Percentiles rank a stretch among this genome's conserved stretches.
Evolutionary conservation across 2,113 vertebrate genomes (phyloP).

Genomic region (Sciurus niger): DNA sequence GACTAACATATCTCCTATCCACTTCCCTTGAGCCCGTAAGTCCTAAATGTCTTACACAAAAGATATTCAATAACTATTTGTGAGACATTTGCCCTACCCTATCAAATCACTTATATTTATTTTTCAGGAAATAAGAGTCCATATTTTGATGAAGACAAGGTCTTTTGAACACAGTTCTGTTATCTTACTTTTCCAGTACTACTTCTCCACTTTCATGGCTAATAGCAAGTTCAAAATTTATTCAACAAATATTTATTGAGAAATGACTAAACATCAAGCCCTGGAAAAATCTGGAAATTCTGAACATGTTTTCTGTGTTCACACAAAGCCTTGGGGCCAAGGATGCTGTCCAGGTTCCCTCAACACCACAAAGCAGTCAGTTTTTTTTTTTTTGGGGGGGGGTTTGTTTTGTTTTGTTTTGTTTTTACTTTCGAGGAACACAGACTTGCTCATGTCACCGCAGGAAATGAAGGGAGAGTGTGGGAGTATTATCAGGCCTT

Average conservation of each 20-base stretch:
- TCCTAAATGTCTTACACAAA: not conserved
- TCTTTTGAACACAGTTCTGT: slow-evolving; percentile 45
- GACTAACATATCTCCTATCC: not conserved
- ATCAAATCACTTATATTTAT: not conserved
- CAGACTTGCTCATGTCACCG: not conserved
- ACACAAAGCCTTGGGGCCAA: not conserved
- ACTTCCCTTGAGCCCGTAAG: not conserved
- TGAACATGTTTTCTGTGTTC: not conserved
- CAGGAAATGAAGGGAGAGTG: not conserved
- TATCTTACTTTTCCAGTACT: not conserved
- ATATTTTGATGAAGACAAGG: slow-evolving; percentile 9
- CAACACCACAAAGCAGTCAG: not conserved
- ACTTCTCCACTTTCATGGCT: not conserved
- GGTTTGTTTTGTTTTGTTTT: no score
- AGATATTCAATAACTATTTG: slow-evolving; percentile 5
- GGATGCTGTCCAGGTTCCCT: not conserved
- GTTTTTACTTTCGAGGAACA: not conserved
- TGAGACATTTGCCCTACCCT: not conserved
- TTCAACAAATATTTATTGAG: slow-evolving; percentile 36
- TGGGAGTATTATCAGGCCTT: not conserved
- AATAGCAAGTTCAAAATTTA: not conserved
- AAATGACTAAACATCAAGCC: not conserved
- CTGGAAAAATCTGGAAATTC: not conserved
- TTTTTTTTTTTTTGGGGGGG: not conserved
- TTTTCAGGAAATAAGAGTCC: slow-evolving; percentile 45